Evolutionary conservation across 2,113 vertebrate species (phyloP).

Genomic region (Fukomys damarensis): DNA sequence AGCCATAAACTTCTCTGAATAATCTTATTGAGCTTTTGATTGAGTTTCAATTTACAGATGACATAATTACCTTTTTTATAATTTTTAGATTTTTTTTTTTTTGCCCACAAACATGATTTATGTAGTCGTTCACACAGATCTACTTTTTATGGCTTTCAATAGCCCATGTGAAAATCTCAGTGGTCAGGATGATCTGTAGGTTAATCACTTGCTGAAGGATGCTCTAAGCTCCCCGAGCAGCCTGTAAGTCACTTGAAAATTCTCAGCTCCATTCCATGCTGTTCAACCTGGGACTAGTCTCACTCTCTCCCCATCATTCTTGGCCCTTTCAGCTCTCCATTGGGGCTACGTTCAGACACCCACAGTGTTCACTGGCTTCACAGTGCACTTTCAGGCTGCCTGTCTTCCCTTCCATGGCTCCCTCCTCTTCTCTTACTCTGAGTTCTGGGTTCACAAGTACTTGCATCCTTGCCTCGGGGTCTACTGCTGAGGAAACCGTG

Average conservation of each 20-base stretch:
- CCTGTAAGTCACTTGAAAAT: not conserved
- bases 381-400: not conserved
- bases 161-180: not conserved
- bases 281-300: not conserved
- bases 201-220: not conserved
- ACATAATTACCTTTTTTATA: slow-evolving; percentile 17
- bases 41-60: slow-evolving; percentile 30
- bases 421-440: not conserved
- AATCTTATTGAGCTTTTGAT: not conserved
- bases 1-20: not conserved
- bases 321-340: not conserved
- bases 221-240: not conserved
- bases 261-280: not conserved
- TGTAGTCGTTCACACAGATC: not conserved
- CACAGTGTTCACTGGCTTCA: not conserved
- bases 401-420: not conserved
- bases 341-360: not conserved
- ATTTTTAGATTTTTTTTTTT: not conserved
- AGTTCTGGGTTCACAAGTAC: not conserved
- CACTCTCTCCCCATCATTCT: not conserved
- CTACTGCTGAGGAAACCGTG: slow-evolving; percentile 42
- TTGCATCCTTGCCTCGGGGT: slow-evolving; percentile 18
- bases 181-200: not conserved
- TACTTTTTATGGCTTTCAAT: not conserved
- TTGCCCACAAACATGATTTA: not conserved